Evolutionary conservation across 2,888 invertebrate genomes (phyloP), one percentile per base, ranked within the genome.

Genomic region (Cephalotes varians): DNA sequence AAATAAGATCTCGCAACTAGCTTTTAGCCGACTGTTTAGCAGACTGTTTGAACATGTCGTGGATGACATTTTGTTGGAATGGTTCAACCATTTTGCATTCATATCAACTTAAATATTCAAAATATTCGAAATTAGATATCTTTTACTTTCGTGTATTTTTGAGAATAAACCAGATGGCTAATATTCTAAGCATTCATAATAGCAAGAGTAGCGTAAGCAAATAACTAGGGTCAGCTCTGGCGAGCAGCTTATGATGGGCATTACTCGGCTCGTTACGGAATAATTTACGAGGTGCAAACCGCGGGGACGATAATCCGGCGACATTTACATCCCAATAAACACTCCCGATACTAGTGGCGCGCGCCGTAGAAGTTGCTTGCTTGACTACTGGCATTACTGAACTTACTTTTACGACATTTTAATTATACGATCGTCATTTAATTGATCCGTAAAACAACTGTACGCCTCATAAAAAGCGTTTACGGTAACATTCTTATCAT

Each of bases 281-380:
- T 94, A 94, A 94, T 94, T 94, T 94, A 94, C 93, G 94, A 94
- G 94, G 94, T 94, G 94, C 92, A 93, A 94, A 94, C 92, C 93
- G 93, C 93, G 94, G 94, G 94, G 93, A 93, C 94, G 94, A 94
- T 94, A 94, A 94, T 94, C 94, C 94, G 93, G 91, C 93, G 94
- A 94, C 94, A 94, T 94, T 94, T 94, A 94, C 94, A 94, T 94
- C 94, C 94, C 94, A 94, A 94, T 94, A 94, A 94, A 94, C 94
- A 93, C 90, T 87, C 90, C 85, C 89, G 88, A 90, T 88, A 90
- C 37, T 86, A 88, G 84, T 72, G 86, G 77, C 82, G 83, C 85
- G 88, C 86, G 87, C 88, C 89, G 84, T 82, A 79, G 82, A 40
- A 85, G 87, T 72, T 67, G 82, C 87, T 69, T 62, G 67, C 62